These are phyloP conservation scores for Bilobella aurantiaca DNA, from an alignment of 1,140 invertebrate genomes.

Conservation along the genomic window DNA sequence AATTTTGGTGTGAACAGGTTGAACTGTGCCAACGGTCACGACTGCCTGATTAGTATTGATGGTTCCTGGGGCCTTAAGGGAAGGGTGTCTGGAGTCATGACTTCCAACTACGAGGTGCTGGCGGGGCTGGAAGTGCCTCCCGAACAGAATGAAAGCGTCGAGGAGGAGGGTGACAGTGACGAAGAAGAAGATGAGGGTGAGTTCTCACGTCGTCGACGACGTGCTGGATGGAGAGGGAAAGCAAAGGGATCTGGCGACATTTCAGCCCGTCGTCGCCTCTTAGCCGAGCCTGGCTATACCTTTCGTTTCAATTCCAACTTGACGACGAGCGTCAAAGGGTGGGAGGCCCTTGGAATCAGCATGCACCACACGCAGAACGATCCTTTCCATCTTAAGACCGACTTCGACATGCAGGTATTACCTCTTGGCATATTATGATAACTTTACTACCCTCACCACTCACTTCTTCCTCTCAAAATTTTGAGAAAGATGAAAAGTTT, in stretches of 20 bases:
- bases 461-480: conserved; percentile 5
- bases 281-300: conserved; percentile 2
- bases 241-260: conserved; percentile 14
- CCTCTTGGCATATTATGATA: conserved; percentile 3
- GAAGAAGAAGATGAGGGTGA: conserved; percentile 14
- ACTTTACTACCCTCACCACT: conserved; percentile 4
- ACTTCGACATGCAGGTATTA: conserved; percentile 33
- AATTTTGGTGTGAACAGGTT: conserved; percentile 14
- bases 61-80: conserved; percentile 19
- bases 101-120: conserved; percentile 6
- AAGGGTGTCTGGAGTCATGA: conserved; percentile 16
- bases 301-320: conserved; percentile 20
- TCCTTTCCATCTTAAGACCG: conserved; percentile 26
- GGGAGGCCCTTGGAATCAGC: conserved; percentile 12
- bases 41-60: conserved; percentile 23
- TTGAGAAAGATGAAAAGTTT: neutral
- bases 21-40: neutral
- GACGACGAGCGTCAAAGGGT: conserved; percentile 9
- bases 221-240: conserved; percentile 4
- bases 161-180: conserved; percentile 9
- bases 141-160: neutral
- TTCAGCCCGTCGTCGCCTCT: neutral
- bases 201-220: neutral
- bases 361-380: conserved; percentile 20
- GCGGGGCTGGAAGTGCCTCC: neutral